Conservation (phyloP, 2,113 vertebrate genomes). For the Numida meleagris region DNA sequence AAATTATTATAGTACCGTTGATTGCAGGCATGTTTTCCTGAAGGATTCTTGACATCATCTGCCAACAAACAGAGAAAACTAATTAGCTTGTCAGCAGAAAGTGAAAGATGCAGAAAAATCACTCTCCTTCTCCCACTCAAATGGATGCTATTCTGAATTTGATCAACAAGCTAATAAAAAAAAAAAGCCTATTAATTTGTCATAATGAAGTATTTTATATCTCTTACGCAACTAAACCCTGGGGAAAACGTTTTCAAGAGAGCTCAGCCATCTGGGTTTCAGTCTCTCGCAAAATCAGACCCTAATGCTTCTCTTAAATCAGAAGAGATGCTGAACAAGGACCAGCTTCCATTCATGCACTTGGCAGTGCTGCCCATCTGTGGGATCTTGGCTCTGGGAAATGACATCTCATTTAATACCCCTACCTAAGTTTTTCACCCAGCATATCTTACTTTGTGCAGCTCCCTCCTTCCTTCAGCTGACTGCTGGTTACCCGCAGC, state of each 20-base stretch:
- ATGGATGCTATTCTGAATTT: background rate
- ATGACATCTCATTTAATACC: background rate
- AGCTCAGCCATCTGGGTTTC: background rate
- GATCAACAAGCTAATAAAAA: background rate
- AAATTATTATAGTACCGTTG: constrained; percentile 78
- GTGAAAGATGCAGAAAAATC: background rate
- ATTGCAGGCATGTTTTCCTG: constrained; percentile 81
- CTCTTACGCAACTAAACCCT: background rate
- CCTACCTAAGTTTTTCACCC: background rate
- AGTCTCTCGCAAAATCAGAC: background rate
- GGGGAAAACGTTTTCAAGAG: background rate
- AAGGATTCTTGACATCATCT: constrained; percentile 87
- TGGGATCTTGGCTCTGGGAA: background rate
- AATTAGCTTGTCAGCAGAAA: constrained; percentile 42
- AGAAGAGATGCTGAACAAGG: background rate
- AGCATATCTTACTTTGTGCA: background rate
- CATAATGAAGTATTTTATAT: background rate
- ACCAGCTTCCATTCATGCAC: background rate
- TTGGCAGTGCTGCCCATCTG: background rate
- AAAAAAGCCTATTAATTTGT: background rate
- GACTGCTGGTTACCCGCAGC: background rate
- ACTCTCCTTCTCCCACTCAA: background rate
- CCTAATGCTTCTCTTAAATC: background rate
- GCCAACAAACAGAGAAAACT: constrained; percentile 57
- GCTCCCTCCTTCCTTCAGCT: background rate